A percentile compares a stretch with the other conserved stretches of the same genome.
phyloP scores from a whole-genome alignment of 2,888 invertebrate genomes.

The Phlogophora meticulosa region DNA sequence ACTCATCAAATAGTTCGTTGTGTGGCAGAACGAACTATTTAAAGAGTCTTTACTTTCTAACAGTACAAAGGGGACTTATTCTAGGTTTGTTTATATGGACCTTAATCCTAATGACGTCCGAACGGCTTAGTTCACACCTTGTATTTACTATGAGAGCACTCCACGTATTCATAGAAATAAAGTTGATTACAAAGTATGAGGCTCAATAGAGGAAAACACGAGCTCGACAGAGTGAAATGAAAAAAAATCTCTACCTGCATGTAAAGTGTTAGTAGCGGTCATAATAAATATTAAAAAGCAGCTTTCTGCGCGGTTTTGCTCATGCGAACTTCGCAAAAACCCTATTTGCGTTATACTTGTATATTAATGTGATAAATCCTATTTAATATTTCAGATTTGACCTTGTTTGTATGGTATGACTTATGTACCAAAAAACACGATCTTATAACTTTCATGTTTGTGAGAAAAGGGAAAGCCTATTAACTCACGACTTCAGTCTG shows the following conservation, averaged over 20 bases:
- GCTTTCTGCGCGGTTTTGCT: slow-evolving; percentile 30
- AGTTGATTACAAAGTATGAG: slow-evolving; percentile 32
- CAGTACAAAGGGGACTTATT: too few species aligned
- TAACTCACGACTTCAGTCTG: background rate
- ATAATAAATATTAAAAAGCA: slow-evolving; percentile 56
- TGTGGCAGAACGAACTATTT: too few species aligned
- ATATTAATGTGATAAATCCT: slow-evolving; percentile 44
- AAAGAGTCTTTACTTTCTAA: too few species aligned
- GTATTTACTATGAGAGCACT: slow-evolving; percentile 4
- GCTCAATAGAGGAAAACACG: slow-evolving; percentile 20
- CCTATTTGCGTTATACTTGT: slow-evolving; percentile 24
- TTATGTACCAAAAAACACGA: slow-evolving; percentile 16
- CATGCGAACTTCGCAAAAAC: slow-evolving; percentile 22
- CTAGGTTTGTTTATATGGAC: too few species aligned
- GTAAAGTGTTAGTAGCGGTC: slow-evolving; percentile 42
- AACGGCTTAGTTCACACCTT: slow-evolving; percentile 4
- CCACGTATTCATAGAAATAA: slow-evolving; percentile 28
- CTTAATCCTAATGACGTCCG: background rate
- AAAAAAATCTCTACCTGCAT: slow-evolving; percentile 42
- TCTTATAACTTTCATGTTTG: background rate
- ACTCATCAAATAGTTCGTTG: too few species aligned
- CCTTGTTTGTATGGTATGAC: slow-evolving; percentile 16
- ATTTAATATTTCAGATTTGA: slow-evolving; percentile 33
- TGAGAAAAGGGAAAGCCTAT: background rate
- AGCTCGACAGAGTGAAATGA: slow-evolving; percentile 33